Evolutionary conservation across 2,888 invertebrate genomes (phyloP).

Genomic region (Drosophila dives): DNA sequence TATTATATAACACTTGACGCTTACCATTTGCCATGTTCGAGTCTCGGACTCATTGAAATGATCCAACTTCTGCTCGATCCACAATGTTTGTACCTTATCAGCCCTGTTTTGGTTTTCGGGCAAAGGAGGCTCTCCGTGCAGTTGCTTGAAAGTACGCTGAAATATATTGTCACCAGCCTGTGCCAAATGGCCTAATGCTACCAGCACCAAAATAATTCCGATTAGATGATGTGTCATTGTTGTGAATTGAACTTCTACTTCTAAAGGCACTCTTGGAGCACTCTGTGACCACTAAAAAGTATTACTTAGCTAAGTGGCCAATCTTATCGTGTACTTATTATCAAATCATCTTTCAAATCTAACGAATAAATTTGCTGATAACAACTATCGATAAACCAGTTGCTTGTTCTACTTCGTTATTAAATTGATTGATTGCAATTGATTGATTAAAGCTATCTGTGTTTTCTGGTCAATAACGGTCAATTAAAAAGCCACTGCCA

Average conservation of each 20-base stretch:
- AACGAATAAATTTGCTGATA: conserved; percentile 12
- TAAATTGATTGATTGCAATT: conserved; percentile 19
- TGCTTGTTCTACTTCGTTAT: conserved; percentile 20
- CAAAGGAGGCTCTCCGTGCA: conserved; percentile 85
- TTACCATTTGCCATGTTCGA: conserved; percentile 86
- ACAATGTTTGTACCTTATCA: conserved; percentile 78
- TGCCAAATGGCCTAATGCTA: conserved; percentile 22
- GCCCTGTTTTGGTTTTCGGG: conserved; percentile 54
- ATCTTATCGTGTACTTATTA: conserved; percentile 56
- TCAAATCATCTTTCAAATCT: conserved; percentile 11
- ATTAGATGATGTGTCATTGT: conserved; percentile 49
- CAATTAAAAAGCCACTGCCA: neutral
- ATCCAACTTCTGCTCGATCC: conserved; percentile 87
- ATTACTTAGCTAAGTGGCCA: conserved; percentile 21
- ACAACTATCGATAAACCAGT: conserved; percentile 8
- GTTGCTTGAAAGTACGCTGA: conserved; percentile 68
- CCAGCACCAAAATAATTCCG: conserved; percentile 36
- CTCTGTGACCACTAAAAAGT: conserved; percentile 9
- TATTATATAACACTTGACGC: conserved; percentile 18
- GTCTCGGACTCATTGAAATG: conserved; percentile 87
- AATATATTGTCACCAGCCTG: conserved; percentile 63
- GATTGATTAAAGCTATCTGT: neutral
- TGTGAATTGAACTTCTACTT: conserved; percentile 40
- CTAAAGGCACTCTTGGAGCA: conserved; percentile 3
- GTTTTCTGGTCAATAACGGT: neutral